These are phyloP conservation scores for Podocnemis expansa DNA, from an alignment of 2,113 vertebrate species.

Conservation along the genomic window DNA sequence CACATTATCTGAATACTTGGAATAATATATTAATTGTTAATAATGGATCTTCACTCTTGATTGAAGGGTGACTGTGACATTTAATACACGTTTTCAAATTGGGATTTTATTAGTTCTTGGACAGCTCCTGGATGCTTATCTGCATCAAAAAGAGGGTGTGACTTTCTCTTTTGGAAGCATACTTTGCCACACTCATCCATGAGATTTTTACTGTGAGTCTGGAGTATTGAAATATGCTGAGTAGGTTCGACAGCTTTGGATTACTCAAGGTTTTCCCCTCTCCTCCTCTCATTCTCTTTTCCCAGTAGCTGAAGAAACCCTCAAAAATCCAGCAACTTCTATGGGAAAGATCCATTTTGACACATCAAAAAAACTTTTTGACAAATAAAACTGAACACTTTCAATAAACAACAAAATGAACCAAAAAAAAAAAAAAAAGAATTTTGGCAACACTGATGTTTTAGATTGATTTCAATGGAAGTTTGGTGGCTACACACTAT, in stretches of 20 bases:
- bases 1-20: neutral
- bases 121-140: neutral
- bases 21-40: neutral
- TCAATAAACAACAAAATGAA: neutral
- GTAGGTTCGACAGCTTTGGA: neutral
- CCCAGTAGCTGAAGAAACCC: no score
- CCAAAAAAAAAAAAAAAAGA: neutral
- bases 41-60: neutral
- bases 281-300: no score
- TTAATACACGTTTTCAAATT: neutral
- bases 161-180: no score
- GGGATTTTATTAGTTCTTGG: neutral
- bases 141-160: neutral
- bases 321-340: neutral
- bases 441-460: neutral
- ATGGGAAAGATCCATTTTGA: neutral
- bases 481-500: neutral
- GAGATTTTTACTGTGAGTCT: neutral
- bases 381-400: neutral
- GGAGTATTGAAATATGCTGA: neutral
- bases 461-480: neutral
- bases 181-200: no score
- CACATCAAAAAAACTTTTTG: neutral
- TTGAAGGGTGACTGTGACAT: neutral
- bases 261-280: neutral